Percentiles rank a stretch among this genome's conserved stretches.
Evolutionary conservation across 2,797 vertebrate species (phyloP).

Genomic region (Stomatorhinus walkeri): DNA sequence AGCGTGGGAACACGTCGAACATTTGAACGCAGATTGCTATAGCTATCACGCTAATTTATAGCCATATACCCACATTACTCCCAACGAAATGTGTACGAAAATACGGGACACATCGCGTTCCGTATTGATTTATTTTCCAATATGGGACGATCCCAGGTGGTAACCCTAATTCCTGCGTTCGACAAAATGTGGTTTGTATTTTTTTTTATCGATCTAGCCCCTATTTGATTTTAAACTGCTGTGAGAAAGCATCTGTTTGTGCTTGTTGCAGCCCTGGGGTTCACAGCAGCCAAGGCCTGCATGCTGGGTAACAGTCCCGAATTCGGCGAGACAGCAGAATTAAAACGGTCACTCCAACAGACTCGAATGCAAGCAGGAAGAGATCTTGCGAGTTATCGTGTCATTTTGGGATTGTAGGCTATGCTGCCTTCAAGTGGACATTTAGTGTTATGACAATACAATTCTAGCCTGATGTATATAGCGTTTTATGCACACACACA

Average conservation of each 20-base stretch:
- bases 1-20: not conserved
- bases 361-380: not conserved
- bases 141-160: not conserved
- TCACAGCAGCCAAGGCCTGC: not conserved
- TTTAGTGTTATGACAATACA: not conserved
- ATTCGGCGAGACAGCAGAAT: not conserved
- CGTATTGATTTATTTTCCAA: not conserved
- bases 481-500: not conserved
- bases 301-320: not conserved
- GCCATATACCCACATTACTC: not conserved
- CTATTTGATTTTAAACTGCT: not conserved
- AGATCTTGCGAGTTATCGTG: not conserved
- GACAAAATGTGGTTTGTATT: not conserved
- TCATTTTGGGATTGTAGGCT: not conserved
- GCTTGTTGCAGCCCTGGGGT: not conserved
- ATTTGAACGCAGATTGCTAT: not conserved
- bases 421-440: conserved; percentile 4
- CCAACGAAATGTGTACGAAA: not conserved
- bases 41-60: not conserved
- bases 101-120: not conserved
- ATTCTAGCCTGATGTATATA: not conserved
- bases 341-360: not conserved
- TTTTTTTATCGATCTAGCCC: not conserved
- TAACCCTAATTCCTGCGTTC: not conserved
- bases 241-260: not conserved